Evolutionary conservation across 2,113 vertebrate genomes (phyloP).

Genomic region (Cricetomys ansorgei): DNA sequence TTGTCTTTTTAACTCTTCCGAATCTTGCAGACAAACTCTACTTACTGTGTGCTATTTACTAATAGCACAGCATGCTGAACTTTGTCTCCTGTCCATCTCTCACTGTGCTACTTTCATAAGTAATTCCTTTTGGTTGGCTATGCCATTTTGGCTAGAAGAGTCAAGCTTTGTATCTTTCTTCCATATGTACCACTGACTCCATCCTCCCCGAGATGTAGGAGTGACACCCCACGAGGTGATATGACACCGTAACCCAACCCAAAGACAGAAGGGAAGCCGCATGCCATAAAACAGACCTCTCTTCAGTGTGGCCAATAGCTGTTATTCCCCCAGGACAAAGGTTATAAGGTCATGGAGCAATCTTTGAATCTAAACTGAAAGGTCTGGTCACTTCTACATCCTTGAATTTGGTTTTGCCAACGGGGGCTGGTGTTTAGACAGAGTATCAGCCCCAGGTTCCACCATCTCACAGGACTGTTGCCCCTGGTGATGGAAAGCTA

Average conservation of each 20-base stretch:
- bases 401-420: background rate
- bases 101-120: background rate
- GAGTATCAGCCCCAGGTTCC: background rate
- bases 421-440: background rate
- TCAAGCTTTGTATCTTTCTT: background rate
- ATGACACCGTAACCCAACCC: background rate
- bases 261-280: constrained; percentile 42
- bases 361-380: background rate
- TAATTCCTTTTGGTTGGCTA: background rate
- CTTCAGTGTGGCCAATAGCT: background rate
- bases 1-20: background rate
- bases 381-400: background rate
- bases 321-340: background rate
- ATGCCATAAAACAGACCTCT: background rate
- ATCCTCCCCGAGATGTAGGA: background rate
- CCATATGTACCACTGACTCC: background rate
- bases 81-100: background rate
- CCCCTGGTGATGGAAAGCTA: background rate
- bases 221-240: background rate
- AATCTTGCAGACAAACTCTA: background rate
- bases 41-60: background rate
- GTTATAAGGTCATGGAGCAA: background rate
- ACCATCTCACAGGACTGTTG: background rate
- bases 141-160: background rate
- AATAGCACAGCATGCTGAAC: background rate